Evolutionary conservation across 92 coral and sea anemone species (phyloP), one percentile per base, ranked within the genome.

Genomic region (Parazoanthus atlanticus): DNA sequence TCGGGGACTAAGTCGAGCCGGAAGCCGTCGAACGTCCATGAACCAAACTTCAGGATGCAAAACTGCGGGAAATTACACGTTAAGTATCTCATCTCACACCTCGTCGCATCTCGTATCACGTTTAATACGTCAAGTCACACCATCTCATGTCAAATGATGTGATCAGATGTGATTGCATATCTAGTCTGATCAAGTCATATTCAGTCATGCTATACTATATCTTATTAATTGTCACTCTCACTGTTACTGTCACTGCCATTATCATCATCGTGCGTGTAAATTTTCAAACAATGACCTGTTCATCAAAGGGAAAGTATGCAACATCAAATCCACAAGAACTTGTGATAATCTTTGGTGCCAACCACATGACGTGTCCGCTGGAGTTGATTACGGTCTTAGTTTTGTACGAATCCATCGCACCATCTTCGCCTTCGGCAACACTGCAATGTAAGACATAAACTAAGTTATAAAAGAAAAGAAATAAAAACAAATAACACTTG

Each of bases 241-340:
- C 56, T 8, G 2, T 49, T 17, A 49, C 56, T 1, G 8, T 49
- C 56, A 49, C 16, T 3, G 0, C 25, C 17, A 32, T 47, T 69
- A 34, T 21, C 54, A 46, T 58, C 64, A 23, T 41, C 64, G 15
- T n/a, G 9, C 67, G 21, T 10, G 58, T 25, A 36, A 32, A 6
- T 3, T 7, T 13, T 28, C 11, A 21, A 65, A 19, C 41, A 41
- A 74, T 78, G 86, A 95, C 98, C 96, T 95, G 98, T 41, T 92
- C 95, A 89, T 95, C 98, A 90, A 95, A 95, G 10, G 98, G 98
- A 56, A 95, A 95, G 41, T 90, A 88, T 47, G 94, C 80, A 34
- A 95, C 98, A 78, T 95, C 96, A 79, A 95, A 94, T 86, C 94
- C 91, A 91, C 98, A 95, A 23, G 98, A 94, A 30, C 95, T 93